phyloP scores from a whole-genome alignment of 2,113 vertebrate species.

The Mustela lutreola region DNA sequence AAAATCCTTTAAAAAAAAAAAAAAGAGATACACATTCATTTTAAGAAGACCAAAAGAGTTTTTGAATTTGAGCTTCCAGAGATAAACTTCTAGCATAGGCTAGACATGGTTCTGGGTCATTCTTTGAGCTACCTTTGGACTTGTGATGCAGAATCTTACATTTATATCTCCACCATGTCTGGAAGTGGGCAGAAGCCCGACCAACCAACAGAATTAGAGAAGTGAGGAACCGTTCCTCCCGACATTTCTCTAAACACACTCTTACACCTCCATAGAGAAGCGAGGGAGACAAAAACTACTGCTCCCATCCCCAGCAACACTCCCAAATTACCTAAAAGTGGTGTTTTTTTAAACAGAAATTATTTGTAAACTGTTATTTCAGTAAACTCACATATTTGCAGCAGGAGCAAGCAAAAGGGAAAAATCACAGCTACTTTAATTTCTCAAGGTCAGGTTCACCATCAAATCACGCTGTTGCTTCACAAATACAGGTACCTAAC shows the following conservation, averaged over 20 bases:
- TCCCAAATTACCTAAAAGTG: not conserved
- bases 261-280: not conserved
- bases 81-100: not conserved
- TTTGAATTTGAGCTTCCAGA: not conserved
- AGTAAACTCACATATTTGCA: not conserved
- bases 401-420: not conserved
- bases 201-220: not conserved
- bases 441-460: constrained; percentile 10
- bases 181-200: not conserved
- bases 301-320: too few relatives aligned
- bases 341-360: not conserved
- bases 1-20: too few relatives aligned
- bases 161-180: not conserved
- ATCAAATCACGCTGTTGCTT: not conserved
- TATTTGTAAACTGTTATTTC: not conserved
- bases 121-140: constrained; percentile 39
- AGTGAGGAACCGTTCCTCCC: accelerated
- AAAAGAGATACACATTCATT: not conserved
- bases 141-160: not conserved
- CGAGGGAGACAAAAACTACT: accelerated
- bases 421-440: not conserved
- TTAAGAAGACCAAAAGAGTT: not conserved
- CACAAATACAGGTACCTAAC: constrained; percentile 33
- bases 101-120: not conserved
- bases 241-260: not conserved